Base-by-base conservation (phyloP, 2,888 invertebrate species). In the Lithophane leautieri region DNA sequence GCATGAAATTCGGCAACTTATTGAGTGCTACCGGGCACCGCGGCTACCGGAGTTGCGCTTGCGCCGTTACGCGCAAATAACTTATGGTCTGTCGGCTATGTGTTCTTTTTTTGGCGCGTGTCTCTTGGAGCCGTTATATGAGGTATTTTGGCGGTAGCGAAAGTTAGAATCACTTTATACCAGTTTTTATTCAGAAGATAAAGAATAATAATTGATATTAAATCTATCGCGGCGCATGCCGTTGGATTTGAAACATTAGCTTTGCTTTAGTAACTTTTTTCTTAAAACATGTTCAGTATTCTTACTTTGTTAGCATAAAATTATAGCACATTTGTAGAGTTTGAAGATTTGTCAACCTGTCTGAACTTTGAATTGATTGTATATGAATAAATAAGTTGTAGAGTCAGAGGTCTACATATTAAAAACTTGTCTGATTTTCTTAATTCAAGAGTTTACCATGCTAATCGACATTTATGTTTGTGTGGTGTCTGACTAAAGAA, bases 41-140 rank as follows among this genome's bases (percentile, higher is more conserved):
- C 82, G 73, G 95, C 96, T 95, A 95, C 95, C 91, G 95, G 90
- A 90, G 58, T 81, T 76, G 81, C 76, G 94, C 95, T 94, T 25
- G 84, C 73, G 94, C 96, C 95, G 96, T 96, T 96, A 96, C 96
- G 95, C 95, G 95, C 93, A 92, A 94, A 95, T 93, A 94, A 93
- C 93, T 91, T 93, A 94, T 92, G 90, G 89, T 88, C 89, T 88
- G 91, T 91, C 92, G 92, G 90, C 89, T 88, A 87, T 88, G 90
- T 91, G 72, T 79, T 92, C 92, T 93, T 92, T 95, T 95, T 96
- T 95, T 94, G 95, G 95, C 95, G 93, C 95, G 96, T 95, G 95
- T 94, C 94, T 93, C 92, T 93, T 92, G 89, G 92, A 85, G 93
- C 95, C 95, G 95, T 95, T 96, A 95, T 94, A 92, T 91, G 94